Conservation (phyloP, 2,888 invertebrate genomes). For the Magallana nippona region DNA sequence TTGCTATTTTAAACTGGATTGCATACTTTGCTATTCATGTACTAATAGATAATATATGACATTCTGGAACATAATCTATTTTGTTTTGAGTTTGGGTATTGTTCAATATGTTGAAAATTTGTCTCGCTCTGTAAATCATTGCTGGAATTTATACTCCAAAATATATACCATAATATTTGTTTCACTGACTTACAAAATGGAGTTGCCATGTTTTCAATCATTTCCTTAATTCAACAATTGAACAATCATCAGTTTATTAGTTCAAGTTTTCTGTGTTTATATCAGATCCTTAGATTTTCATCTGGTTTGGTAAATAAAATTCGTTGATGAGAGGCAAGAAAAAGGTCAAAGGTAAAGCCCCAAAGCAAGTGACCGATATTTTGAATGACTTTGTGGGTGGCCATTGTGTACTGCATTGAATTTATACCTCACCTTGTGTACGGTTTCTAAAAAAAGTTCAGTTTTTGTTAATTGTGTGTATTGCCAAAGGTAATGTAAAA, state of each 20-base stretch:
- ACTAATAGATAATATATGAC: no score
- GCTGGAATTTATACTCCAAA: no score
- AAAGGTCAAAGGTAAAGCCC: slow-evolving; percentile 14
- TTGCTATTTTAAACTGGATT: no score
- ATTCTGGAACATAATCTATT: no score
- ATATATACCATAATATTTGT: no score
- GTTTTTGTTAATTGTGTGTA: background rate
- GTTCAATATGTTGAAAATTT: no score
- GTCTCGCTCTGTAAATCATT: no score
- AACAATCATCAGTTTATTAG: slow-evolving; percentile 29
- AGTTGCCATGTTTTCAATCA: slow-evolving; percentile 32
- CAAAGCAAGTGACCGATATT: slow-evolving; percentile 14
- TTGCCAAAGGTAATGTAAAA: slow-evolving; percentile 23
- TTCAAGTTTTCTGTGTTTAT: slow-evolving; percentile 12
- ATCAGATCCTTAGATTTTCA: slow-evolving; percentile 8
- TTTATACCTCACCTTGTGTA: slow-evolving; percentile 20
- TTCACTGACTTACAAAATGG: background rate
- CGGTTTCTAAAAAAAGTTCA: slow-evolving; percentile 6
- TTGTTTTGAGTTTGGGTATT: no score
- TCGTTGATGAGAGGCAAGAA: background rate
- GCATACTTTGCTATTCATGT: no score
- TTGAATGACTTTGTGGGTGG: slow-evolving; percentile 17
- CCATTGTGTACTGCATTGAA: slow-evolving; percentile 2
- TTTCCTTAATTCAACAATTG: background rate
- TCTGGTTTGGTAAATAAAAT: slow-evolving; percentile 24